Conservation (phyloP, 1,140 invertebrate genomes). For the Aphelenchoides besseyi region DNA sequence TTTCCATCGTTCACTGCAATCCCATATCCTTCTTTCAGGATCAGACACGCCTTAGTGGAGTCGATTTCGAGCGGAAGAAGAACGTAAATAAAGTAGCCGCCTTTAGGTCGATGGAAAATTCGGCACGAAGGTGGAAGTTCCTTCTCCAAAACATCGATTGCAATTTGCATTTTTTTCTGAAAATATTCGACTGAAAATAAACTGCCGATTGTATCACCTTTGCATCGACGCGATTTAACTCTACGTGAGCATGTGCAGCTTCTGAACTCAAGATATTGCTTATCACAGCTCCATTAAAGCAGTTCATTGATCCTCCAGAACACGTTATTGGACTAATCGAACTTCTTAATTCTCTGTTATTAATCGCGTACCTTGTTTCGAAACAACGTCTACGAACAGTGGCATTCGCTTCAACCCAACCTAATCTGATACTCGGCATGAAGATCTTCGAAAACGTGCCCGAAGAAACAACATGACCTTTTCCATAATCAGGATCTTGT, state of each 20-base stretch:
- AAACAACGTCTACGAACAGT: not conserved
- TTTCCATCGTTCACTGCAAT: not conserved
- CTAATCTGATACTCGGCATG: constrained; percentile 69
- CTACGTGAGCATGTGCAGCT: constrained; percentile 16
- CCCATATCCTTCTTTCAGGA: not conserved
- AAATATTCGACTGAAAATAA: constrained; percentile 1
- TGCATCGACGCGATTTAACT: constrained; percentile 24
- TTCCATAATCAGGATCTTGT: constrained; percentile 33
- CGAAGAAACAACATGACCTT: constrained; percentile 69
- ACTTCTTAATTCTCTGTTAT: not conserved
- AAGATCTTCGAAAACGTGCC: constrained; percentile 71
- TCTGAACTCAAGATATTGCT: constrained; percentile 24
- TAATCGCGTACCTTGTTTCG: not conserved
- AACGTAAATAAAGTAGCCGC: constrained; percentile 4
- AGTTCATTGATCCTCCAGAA: constrained; percentile 28
- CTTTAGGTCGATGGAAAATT: not conserved
- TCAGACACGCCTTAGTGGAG: not conserved
- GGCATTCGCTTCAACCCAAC: constrained; percentile 69
- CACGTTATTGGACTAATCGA: constrained; percentile 9
- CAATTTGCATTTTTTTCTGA: constrained; percentile 6
- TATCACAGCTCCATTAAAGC: constrained; percentile 27
- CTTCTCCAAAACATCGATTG: not conserved
- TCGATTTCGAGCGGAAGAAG: not conserved
- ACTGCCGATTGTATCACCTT: constrained; percentile 16
- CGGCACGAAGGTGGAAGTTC: not conserved